phyloP scores from a whole-genome alignment of 2,888 invertebrate species.

The Perizoma flavofasciatum region DNA sequence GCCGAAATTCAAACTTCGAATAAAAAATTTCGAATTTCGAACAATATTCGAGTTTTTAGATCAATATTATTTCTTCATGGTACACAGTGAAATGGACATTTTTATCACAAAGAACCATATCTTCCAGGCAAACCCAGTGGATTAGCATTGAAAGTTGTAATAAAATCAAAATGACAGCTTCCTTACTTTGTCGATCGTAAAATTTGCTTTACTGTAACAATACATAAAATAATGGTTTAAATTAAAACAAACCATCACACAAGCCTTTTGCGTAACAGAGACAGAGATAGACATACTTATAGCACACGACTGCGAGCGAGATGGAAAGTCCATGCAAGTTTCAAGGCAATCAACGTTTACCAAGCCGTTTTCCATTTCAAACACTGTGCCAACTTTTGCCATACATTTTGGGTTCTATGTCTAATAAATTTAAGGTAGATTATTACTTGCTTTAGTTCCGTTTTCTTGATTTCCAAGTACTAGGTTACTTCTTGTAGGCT shows the following conservation, averaged over 20 bases:
- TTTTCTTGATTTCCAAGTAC: constrained; percentile 72
- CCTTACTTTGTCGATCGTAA: constrained; percentile 8
- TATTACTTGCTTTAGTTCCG: constrained; percentile 38
- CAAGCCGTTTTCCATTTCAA: constrained; percentile 66
- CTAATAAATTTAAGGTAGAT: constrained; percentile 26
- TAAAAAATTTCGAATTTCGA: no score
- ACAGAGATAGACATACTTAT: constrained; percentile 52
- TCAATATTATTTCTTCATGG: no score
- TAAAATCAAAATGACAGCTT: constrained; percentile 1
- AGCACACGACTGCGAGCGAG: constrained; percentile 44
- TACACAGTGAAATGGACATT: no score
- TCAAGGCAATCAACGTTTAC: constrained; percentile 82
- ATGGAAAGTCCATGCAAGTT: constrained; percentile 52
- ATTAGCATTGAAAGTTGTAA: no score
- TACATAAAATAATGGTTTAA: constrained; percentile 31
- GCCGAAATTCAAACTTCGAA: no score
- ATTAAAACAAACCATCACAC: constrained; percentile 52
- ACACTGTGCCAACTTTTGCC: constrained; percentile 45
- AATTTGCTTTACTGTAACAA: constrained; percentile 11
- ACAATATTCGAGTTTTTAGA: no score
- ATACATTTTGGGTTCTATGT: constrained; percentile 5
- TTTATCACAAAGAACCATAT: no score
- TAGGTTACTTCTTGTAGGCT: constrained; percentile 61
- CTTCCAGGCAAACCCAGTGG: no score
- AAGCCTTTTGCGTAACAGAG: constrained; percentile 65